phyloP scores from a whole-genome alignment of 2,797 vertebrate genomes.

The Coregonus suidteri region DNA sequence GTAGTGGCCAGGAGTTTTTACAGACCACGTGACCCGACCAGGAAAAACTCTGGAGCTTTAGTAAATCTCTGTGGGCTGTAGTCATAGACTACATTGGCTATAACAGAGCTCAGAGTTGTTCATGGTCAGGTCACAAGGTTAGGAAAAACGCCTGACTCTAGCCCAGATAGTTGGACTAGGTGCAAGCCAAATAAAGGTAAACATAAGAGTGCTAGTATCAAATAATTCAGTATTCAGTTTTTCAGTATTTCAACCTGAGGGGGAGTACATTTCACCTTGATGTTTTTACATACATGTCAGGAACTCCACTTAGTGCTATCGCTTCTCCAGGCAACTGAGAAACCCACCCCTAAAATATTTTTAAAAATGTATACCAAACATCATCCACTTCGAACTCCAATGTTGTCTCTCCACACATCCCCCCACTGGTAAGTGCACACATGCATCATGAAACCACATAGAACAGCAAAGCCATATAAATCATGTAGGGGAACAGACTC shows the following conservation, averaged over 20 bases:
- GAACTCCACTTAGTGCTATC: background rate
- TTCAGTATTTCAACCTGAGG: background rate
- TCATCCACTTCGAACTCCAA: slow-evolving; percentile 61
- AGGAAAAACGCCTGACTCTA: background rate
- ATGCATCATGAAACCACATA: slow-evolving; percentile 63
- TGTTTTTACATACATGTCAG: background rate
- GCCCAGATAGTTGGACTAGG: too few relatives aligned
- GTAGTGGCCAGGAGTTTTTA: background rate
- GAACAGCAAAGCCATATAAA: slow-evolving; percentile 60
- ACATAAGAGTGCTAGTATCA: background rate
- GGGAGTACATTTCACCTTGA: background rate
- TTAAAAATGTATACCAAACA: slow-evolving; percentile 68
- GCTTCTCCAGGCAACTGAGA: slow-evolving; percentile 42
- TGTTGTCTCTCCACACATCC: slow-evolving; percentile 52
- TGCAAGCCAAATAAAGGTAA: background rate
- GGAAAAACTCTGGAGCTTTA: too few relatives aligned
- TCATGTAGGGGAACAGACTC: slow-evolving; percentile 59
- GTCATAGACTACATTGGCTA: too few relatives aligned
- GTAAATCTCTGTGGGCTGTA: too few relatives aligned
- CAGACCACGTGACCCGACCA: too few relatives aligned
- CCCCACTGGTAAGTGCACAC: slow-evolving; percentile 60
- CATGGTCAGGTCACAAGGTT: too few relatives aligned
- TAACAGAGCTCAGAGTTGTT: too few relatives aligned
- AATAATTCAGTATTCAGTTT: background rate
- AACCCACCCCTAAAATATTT: slow-evolving; percentile 54